These are phyloP conservation scores for Nymphalis c-album DNA, from an alignment of 2,888 invertebrate genomes.

Conservation along the genomic window DNA sequence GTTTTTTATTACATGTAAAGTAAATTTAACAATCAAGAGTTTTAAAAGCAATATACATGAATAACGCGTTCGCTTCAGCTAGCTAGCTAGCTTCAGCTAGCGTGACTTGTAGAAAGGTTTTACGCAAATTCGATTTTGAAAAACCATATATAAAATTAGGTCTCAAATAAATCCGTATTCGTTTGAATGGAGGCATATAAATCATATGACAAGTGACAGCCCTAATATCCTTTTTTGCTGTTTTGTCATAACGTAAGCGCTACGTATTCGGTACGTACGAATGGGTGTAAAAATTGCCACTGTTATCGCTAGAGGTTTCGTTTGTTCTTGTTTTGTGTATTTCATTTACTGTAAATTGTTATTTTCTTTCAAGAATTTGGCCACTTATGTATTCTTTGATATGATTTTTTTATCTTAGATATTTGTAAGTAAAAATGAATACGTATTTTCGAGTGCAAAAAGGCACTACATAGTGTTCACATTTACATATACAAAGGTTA, in stretches of 20 bases:
- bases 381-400: slow-evolving; percentile 3
- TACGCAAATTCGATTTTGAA: no score
- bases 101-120: no score
- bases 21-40: no score
- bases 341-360: slow-evolving; percentile 10
- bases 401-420: not conserved
- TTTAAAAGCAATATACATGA: no score
- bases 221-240: slow-evolving; percentile 25
- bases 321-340: slow-evolving; percentile 11
- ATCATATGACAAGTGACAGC: slow-evolving; percentile 14
- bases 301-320: slow-evolving; percentile 27
- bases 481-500: no score
- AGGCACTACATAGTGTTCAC: no score
- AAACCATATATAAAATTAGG: not conserved
- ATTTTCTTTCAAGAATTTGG: slow-evolving; percentile 15
- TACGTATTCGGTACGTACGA: slow-evolving; percentile 26
- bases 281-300: slow-evolving; percentile 29
- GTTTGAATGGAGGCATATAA: slow-evolving; percentile 2
- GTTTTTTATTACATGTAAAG: no score
- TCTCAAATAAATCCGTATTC: not conserved
- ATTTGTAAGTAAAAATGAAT: not conserved
- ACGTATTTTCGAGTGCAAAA: no score
- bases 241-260: slow-evolving; percentile 30
- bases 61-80: no score
- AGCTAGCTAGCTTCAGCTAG: no score